Base-by-base conservation (phyloP, 2,888 invertebrate species). In the Acleris laterana region DNA sequence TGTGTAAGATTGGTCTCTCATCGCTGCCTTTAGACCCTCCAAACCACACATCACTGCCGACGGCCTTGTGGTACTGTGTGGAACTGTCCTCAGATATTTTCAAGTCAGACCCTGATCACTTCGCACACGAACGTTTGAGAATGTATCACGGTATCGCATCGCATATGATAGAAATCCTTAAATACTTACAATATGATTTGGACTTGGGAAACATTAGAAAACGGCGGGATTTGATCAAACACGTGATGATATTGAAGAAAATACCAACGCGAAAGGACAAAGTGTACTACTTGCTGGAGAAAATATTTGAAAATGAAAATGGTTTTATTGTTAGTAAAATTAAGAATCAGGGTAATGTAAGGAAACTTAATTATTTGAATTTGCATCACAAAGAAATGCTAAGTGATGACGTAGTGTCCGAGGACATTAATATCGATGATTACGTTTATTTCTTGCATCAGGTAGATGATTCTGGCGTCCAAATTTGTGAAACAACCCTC, bases 51-150 rank as follows among this genome's bases (percentile, higher is more conserved):
- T 74, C 77, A 5, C 61, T 83, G 62, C 73, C 65, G 7, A 75
- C 80, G 64, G 82, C 82, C 5, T 66, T 83, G 63, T 83, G 82
- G 82, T 83, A 82, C 70, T 81, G 80, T 63, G 74, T 81, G 22
- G 81, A 81, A 57, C 22, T 82, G 19, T 81, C 81, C 1, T 76
- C 82, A 2, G 59, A 60, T 58, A 71, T 83, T 62, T 82, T 81
- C 58, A 80, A 82, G 75, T 32, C 80, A 50, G 77, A 81, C 63
- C 62, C 72, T 17, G 17, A 58, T 63, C 56, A 75, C 51, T 82
- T 72, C 63, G 44, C 6, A 13, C 75, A 80, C 5, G 82, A 82
- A 75, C 77, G 81, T 1, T 55, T 82, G 58, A 74, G 81, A 68
- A 71, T 73, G 74, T 75, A 57, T 52, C 69, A 70, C 19, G 74